These are phyloP conservation scores for Phrynosoma blainvillii DNA, from an alignment of 2,113 vertebrate species.

Conservation along the genomic window DNA sequence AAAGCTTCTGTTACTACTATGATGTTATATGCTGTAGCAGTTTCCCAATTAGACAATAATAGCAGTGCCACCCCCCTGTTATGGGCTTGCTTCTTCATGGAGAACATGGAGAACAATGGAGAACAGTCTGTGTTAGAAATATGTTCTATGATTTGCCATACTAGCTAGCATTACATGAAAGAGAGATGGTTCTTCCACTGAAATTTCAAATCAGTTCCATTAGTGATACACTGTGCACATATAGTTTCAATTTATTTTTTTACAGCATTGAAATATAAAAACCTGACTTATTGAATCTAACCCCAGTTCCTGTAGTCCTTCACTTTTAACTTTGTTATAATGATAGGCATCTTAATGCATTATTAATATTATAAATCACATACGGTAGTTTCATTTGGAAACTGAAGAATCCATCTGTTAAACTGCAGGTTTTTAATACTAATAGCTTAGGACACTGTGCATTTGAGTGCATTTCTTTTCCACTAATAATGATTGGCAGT, in stretches of 20 bases:
- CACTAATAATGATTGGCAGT: neutral
- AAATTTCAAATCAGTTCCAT: neutral
- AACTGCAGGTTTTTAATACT: constrained; percentile 15
- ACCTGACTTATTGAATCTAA: neutral
- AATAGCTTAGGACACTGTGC: neutral
- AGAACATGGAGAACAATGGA: constrained; percentile 55
- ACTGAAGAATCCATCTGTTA: constrained; percentile 26
- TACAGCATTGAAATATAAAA: neutral
- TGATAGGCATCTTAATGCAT: neutral
- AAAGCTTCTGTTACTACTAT: constrained; percentile 70
- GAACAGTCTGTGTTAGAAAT: constrained; percentile 41
- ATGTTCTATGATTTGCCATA: neutral
- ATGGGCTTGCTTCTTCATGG: constrained; percentile 38
- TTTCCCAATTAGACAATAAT: constrained; percentile 65
- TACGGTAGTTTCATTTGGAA: neutral
- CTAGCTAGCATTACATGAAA: constrained; percentile 35
- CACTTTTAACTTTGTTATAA: constrained; percentile 12
- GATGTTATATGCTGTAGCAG: constrained; percentile 55
- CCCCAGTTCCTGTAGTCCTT: neutral
- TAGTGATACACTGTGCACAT: neutral
- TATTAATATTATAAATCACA: neutral
- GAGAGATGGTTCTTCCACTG: neutral
- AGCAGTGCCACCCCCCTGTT: neutral
- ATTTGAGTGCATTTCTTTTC: neutral
- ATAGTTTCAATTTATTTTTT: neutral